Base-by-base conservation (phyloP, 2,888 invertebrate species). In the Anoplius nigerrimus region DNA sequence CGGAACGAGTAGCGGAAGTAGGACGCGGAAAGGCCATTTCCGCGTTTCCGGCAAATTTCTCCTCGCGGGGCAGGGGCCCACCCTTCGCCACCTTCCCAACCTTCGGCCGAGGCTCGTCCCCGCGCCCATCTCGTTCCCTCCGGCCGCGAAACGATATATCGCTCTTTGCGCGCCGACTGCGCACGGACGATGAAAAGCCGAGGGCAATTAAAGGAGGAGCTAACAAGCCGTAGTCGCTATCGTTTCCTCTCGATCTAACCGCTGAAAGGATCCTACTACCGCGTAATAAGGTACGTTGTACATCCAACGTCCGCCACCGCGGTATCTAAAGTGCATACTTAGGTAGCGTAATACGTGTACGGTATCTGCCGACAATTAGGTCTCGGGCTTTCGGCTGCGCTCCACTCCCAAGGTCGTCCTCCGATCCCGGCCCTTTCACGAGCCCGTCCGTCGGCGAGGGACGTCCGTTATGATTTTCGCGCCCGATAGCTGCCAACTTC, bases 181-280 rank as follows among this genome's bases (percentile, higher is more conserved):
- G 79, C 82, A 80, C 78, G 80, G 75, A 81, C 83, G 85, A 85
- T 86, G 86, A 87, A 87, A 86, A 81, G 75, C 79, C 81, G 78
- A 80, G 78, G 82, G 86, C 84, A 87, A 87, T 87, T 87, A 86
- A 84, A 87, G 83, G 82, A 84, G 84, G 82, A 87, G 84, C 77
- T 86, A 87, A 86, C 86, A 86, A 87, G 87, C 82, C 75, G 76
- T 79, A 82, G 80, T 85, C 84, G 74, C 83, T 88, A 87, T 87
- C 87, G 82, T 86, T 86, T 88, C 87, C 88, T 87, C 81, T 86
- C 78, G 78, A 88, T 88, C 88, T 86, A 78, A 69, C 78, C 66
- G 76, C 80, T 76, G 78, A 82, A 80, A 82, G 83, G 82, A 85
- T 83, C 79, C 81, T 76, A 74, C 73, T 18, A 18, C 52, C 20